Evolutionary conservation across 1,140 invertebrate genomes (phyloP), one percentile per base, ranked within the genome.

Genomic region (Drosophila paulistorum): DNA sequence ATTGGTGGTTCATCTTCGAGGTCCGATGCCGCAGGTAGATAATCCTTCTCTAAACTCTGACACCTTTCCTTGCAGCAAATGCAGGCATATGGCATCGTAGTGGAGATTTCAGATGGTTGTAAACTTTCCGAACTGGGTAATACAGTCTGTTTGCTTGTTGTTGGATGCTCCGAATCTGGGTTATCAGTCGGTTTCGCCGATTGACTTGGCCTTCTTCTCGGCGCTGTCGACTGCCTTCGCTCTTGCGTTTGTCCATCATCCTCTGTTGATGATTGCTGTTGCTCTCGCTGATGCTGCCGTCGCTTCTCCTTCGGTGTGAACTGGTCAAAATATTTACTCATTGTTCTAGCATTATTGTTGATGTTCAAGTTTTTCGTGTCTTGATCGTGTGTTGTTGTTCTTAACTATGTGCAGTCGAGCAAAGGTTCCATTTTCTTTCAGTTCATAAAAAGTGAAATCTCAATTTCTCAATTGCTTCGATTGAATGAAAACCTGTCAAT

Each of bases 1-100:
- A 71, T 10, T 3, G 71, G 68, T 1, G 58, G 68, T 2, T 67
- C 54, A 0, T 69, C 67, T 10, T 75, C 73, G 20, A 30, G 39
- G 1, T 83, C 84, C 5, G 64, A 70, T 3, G 54, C 35, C 2
- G 71, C 35, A 48, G 67, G 51, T 2, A 90, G 4, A 11, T 9
- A 89, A n/a, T 90, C 60, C 58, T 70, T 79, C 4, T 62, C 48
- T 0, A 10, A 17, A 1, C 17, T 26, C 9, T 55, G 55, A 42
- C 84, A 89, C 54, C 68, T 69, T n/a, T 59, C 26, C n/a, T 68
- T 67, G 55, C 71, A 76, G 14, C 84, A 89, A n/a, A 65, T 48
- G 61, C 84, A 89, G 6, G 33, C 54, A 48, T 89, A 89, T 3
- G 48, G 23, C 37, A 62, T 65, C 5, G 55, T 64, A 0, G n/a